Conservation (phyloP, 2,888 invertebrate species). For the Doris montereyensis region DNA sequence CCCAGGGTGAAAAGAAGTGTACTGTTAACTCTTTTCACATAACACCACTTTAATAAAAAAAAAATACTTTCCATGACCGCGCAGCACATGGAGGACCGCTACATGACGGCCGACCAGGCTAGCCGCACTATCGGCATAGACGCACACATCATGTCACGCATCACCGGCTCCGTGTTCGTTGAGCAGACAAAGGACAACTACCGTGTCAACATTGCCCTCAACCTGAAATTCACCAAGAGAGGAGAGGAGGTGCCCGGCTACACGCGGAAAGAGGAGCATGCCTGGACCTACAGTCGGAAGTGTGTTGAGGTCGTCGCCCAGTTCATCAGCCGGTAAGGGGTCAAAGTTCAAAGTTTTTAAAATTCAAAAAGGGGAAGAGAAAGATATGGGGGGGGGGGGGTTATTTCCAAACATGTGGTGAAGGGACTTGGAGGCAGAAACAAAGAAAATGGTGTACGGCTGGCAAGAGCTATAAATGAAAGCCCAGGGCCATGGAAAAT, state of each 20-base stretch:
- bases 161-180: conserved; percentile 89
- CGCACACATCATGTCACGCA: conserved; percentile 82
- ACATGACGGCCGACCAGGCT: conserved; percentile 67
- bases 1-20: too few species aligned
- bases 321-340: conserved; percentile 78
- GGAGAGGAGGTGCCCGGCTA: conserved; percentile 84
- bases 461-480: too few species aligned
- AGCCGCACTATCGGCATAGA: conserved; percentile 76
- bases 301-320: conserved; percentile 81
- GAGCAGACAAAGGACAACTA: conserved; percentile 47
- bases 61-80: too few species aligned
- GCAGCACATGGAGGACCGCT: conserved; percentile 50
- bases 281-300: conserved; percentile 87
- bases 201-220: conserved; percentile 87
- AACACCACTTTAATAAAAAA: too few species aligned
- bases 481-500: too few species aligned
- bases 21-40: too few species aligned
- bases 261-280: conserved; percentile 78
- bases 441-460: too few species aligned
- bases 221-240: conserved; percentile 89
- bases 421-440: too few species aligned
- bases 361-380: too few species aligned
- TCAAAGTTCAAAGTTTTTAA: too few species aligned
- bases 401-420: too few species aligned
- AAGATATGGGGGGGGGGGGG: too few species aligned